These are phyloP conservation scores for Hyperoplus lanceolatus DNA, from an alignment of 2,797 vertebrate species.

Conservation along the genomic window DNA sequence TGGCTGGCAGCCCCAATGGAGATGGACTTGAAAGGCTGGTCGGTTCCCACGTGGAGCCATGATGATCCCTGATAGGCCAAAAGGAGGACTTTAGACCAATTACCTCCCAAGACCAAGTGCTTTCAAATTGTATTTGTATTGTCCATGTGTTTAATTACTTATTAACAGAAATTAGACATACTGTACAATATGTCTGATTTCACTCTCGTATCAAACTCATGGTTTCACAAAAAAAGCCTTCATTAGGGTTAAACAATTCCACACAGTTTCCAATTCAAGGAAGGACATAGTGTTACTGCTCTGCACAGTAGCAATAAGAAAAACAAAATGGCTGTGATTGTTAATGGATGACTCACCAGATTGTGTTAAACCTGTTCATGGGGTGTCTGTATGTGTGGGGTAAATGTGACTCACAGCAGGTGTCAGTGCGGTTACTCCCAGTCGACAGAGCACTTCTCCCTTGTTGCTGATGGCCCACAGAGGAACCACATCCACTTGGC, in stretches of 20 bases:
- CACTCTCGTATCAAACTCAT: background rate
- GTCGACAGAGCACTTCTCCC: conserved; percentile 95
- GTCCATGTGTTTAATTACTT: background rate
- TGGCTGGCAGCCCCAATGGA: conserved; percentile 92
- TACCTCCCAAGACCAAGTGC: background rate
- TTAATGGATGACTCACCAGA: background rate
- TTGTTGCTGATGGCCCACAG: conserved; percentile 98
- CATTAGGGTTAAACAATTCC: background rate
- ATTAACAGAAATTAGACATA: background rate
- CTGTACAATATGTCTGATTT: background rate
- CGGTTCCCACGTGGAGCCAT: conserved; percentile 97
- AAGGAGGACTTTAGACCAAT: background rate
- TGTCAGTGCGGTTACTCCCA: conserved; percentile 90
- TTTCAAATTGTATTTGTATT: background rate
- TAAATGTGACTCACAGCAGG: conserved; percentile 88
- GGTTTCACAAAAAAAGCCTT: background rate
- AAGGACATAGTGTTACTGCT: background rate
- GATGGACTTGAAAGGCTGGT: conserved; percentile 95
- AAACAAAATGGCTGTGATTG: background rate
- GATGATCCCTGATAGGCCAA: conserved; percentile 89
- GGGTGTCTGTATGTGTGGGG: background rate
- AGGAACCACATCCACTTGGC: conserved; percentile 83
- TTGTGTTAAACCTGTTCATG: conserved; percentile 7
- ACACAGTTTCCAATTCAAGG: background rate
- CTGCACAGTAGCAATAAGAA: background rate